Evolutionary conservation across 2,888 invertebrate species (phyloP), one percentile per base, ranked within the genome.

Genomic region (Lutraria lutraria): DNA sequence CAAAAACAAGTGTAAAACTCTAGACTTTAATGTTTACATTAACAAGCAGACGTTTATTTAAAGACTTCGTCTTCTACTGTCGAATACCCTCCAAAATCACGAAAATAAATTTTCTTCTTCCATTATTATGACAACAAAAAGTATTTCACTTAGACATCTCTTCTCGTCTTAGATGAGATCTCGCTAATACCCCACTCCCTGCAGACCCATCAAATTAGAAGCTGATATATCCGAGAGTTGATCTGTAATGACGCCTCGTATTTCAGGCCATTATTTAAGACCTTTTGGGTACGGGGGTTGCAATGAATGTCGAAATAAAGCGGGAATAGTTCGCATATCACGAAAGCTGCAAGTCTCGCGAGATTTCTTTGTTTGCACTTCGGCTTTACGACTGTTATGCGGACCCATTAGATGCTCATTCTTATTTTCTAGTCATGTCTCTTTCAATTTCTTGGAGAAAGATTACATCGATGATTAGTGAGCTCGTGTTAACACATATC

Each of bases 321-420:
- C 83, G 87, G 60, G 80, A 87, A 60, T 83, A 83, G 72, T 54
- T 83, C 87, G 60, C 83, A 83, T 87, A 72, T 87, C 87, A 83
- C 83, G 87, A 60, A 82, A 86, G 81, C 68, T 34, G 54, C 63
- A 87, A 87, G 31, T 88, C 90, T 87, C 88, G 88, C 83, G 90
- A 88, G 90, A 90, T 60, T 82, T 86, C 86, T 21, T 56, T 85
- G 63, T 89, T 86, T 84, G 84, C 89, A 89, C 89, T 83, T 86
- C 83, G 56, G 83, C 80, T 89, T 89, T 89, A 89, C 60, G 86
- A 89, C 84, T 87, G 89, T 84, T 84, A 79, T 83, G 81, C 81
- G 89, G 68, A 29, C 25, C 53, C 68, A 81, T 81, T 86, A 43
- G 76, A 76, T 60, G 72, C 68, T 86, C 60, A 56, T 84, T 83